Conservation (phyloP, 2,113 vertebrate genomes). For the Megalops atlanticus region DNA sequence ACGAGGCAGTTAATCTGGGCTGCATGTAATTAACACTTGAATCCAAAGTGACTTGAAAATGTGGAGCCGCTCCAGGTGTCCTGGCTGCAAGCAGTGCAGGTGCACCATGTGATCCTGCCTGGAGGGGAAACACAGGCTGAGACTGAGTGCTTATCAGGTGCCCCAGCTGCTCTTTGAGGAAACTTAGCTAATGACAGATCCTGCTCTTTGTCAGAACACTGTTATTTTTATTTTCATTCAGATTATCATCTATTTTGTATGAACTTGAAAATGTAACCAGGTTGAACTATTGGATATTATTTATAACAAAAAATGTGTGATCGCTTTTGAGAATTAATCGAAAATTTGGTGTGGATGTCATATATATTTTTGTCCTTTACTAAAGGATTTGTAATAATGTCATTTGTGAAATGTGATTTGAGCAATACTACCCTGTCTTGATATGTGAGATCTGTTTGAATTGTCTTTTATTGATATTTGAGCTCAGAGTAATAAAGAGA, state of each 20-base stretch:
- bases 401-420: neutral
- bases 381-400: neutral
- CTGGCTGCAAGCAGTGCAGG: neutral
- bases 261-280: too few relatives aligned
- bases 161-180: neutral
- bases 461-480: too few relatives aligned
- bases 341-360: neutral
- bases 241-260: too few relatives aligned
- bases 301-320: neutral
- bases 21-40: neutral
- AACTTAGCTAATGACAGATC: neutral
- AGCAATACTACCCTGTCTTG: neutral
- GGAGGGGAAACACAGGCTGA: neutral
- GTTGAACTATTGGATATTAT: neutral
- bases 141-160: neutral
- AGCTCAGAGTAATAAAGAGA: neutral
- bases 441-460: neutral
- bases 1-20: neutral
- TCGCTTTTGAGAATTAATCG: neutral
- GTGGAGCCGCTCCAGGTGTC: neutral
- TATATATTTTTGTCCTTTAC: neutral
- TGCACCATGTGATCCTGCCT: neutral
- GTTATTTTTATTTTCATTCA: neutral
- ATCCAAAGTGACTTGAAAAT: neutral
- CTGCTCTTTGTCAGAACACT: neutral